Conservation (phyloP, 2,888 invertebrate genomes). For the Flexamia atlantica region DNA sequence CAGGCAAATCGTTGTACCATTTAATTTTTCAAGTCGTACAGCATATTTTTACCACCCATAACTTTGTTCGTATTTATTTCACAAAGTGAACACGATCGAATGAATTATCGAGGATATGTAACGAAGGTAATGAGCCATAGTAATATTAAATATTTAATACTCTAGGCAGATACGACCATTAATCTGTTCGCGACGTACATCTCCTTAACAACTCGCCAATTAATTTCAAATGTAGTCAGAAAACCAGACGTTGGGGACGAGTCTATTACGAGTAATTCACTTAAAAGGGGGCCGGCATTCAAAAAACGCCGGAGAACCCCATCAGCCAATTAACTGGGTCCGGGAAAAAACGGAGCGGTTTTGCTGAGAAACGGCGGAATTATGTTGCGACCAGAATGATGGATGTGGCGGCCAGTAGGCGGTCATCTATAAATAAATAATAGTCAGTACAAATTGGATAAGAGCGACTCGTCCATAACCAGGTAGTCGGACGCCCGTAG, state of each 20-base stretch:
- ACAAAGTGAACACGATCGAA: no score
- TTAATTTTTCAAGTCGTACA: no score
- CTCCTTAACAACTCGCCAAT: no score
- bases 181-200: no score
- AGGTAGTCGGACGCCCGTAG: slow-evolving; percentile 25
- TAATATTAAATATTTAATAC: no score
- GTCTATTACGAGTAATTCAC: slow-evolving; percentile 12
- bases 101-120: no score
- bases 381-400: slow-evolving; percentile 24
- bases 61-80: no score
- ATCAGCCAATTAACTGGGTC: slow-evolving; percentile 20
- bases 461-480: slow-evolving; percentile 39
- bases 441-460: slow-evolving; percentile 58
- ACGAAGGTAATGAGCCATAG: no score
- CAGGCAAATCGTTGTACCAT: no score
- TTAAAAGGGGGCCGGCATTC: neutral
- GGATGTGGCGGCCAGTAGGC: slow-evolving; percentile 31
- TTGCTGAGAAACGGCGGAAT: slow-evolving; percentile 38
- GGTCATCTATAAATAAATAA: slow-evolving; percentile 57
- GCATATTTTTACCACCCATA: no score
- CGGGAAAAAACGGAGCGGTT: slow-evolving; percentile 21
- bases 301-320: neutral
- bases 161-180: no score
- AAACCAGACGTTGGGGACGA: neutral
- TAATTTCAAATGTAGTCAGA: neutral